phyloP scores from a whole-genome alignment of 2,797 vertebrate genomes.

The Acanthurus leucopareius region DNA sequence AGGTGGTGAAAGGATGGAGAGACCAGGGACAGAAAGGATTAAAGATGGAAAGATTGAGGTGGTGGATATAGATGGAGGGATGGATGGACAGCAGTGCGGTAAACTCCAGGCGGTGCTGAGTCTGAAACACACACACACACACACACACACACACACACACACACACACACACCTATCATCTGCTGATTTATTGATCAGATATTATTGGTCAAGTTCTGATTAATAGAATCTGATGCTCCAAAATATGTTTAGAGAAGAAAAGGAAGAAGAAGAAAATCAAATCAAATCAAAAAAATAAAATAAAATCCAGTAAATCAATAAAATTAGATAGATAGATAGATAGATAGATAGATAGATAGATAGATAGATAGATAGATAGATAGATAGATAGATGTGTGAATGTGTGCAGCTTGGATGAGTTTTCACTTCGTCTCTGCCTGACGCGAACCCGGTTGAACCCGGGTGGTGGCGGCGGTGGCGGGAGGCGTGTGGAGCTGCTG shows the following conservation, averaged over 20 bases:
- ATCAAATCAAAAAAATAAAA: not conserved
- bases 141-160: constrained; percentile 28
- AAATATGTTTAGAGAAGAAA: not conserved
- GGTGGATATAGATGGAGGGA: not conserved
- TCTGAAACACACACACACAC: constrained; percentile 20
- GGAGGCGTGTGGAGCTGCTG: constrained; percentile 57
- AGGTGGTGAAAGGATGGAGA: too few relatives aligned
- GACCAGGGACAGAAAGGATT: too few relatives aligned
- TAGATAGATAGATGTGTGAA: not conserved
- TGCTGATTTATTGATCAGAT: constrained; percentile 56
- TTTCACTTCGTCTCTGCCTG: too few relatives aligned
- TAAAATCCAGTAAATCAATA: not conserved
- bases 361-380: too few relatives aligned
- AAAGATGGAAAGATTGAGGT: not conserved
- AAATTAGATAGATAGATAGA: too few relatives aligned
- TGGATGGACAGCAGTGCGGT: constrained; percentile 43
- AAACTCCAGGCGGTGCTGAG: constrained; percentile 33
- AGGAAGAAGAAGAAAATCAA: not conserved
- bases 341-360: too few relatives aligned
- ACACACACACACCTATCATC: constrained; percentile 25
- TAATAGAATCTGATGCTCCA: not conserved
- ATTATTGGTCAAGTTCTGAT: constrained; percentile 38
- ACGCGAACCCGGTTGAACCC: constrained; percentile 69
- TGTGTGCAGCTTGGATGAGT: too few relatives aligned
- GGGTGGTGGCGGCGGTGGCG: constrained; percentile 24